A percentile compares a stretch with the other conserved stretches of the same genome.
Evolutionary conservation across 2,888 invertebrate species (phyloP).

Genomic region (Peribatodes rhomboidaria): DNA sequence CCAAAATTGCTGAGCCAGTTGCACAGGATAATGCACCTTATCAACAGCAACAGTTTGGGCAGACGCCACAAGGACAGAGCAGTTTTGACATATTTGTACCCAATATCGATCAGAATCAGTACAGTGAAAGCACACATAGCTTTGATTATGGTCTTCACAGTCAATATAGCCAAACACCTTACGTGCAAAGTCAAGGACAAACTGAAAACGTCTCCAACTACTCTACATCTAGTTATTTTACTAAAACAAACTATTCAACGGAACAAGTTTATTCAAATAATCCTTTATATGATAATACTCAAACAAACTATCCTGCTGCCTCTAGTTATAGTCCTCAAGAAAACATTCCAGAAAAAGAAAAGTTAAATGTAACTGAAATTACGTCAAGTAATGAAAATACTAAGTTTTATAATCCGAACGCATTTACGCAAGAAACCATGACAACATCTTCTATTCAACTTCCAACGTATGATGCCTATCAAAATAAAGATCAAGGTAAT

Average conservation of each 20-base stretch:
- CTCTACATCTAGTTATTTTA: slow-evolving; percentile 44
- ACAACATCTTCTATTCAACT: background rate
- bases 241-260: slow-evolving; percentile 27
- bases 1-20: slow-evolving; percentile 51
- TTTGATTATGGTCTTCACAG: slow-evolving; percentile 39
- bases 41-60: slow-evolving; percentile 45
- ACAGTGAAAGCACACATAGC: slow-evolving; percentile 34
- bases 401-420: slow-evolving; percentile 25
- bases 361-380: slow-evolving; percentile 8
- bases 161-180: slow-evolving; percentile 46
- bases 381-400: slow-evolving; percentile 20
- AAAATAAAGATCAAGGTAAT: slow-evolving; percentile 5
- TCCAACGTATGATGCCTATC: background rate
- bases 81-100: slow-evolving; percentile 69
- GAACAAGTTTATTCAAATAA: slow-evolving; percentile 24
- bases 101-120: slow-evolving; percentile 46
- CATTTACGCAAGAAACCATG: slow-evolving; percentile 19
- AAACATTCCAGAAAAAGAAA: slow-evolving; percentile 40
- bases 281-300: slow-evolving; percentile 22
- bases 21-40: slow-evolving; percentile 50
- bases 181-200: slow-evolving; percentile 50
- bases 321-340: slow-evolving; percentile 31
- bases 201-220: slow-evolving; percentile 22
- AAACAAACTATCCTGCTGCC: slow-evolving; percentile 12
- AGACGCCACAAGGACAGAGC: slow-evolving; percentile 48